Percentiles rank a stretch among this genome's conserved stretches.
Conservation (phyloP, 2,797 vertebrate species). For the Silurus lanzhouensis region DNA sequence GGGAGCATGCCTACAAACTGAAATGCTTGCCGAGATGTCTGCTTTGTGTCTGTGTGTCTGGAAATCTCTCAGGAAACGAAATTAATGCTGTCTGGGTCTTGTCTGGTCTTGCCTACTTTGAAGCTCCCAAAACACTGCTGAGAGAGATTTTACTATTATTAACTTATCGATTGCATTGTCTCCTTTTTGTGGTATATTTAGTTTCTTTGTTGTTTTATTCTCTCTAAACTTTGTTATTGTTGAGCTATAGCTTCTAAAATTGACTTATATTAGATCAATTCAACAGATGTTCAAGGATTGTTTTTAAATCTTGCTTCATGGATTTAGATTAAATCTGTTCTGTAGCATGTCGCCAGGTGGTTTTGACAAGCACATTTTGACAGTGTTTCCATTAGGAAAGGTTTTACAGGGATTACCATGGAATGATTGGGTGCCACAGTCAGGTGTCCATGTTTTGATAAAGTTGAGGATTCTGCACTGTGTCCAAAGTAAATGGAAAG, state of each 20-base stretch:
- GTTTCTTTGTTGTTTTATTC: neutral
- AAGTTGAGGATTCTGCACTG: neutral
- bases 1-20: neutral
- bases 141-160: constrained; percentile 16
- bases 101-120: constrained; percentile 27
- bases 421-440: neutral
- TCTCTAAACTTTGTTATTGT: neutral
- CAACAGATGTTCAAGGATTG: neutral
- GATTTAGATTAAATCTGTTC: neutral
- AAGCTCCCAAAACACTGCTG: constrained; percentile 18
- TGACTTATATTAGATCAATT: neutral
- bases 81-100: constrained; percentile 16
- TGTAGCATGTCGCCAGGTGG: neutral
- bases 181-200: too few species aligned
- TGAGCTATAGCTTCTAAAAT: neutral
- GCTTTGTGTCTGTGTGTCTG: constrained; percentile 29
- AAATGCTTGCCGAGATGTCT: constrained; percentile 4
- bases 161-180: neutral
- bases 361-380: neutral
- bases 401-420: neutral
- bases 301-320: neutral
- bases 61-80: constrained; percentile 23
- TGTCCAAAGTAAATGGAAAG: neutral
- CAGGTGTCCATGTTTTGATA: neutral
- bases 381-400: too few species aligned